Evolutionary conservation across 2,113 vertebrate genomes (phyloP).

Genomic region (Carassius gibelio): DNA sequence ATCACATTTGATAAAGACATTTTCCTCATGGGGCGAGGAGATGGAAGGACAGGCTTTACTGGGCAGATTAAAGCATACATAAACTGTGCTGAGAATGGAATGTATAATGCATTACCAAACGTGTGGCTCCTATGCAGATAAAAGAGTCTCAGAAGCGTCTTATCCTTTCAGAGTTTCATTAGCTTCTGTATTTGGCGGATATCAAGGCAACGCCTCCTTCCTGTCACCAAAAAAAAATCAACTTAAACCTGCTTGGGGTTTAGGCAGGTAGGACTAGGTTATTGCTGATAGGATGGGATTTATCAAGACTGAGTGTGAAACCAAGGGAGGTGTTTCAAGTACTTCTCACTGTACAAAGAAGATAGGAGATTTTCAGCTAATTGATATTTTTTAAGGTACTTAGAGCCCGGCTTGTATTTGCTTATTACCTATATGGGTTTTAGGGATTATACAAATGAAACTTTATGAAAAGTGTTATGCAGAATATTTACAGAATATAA

Average conservation of each 20-base stretch:
- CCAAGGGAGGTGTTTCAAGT: conserved; percentile 9
- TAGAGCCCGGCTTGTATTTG: neutral
- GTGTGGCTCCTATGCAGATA: conserved; percentile 60
- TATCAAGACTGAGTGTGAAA: conserved; percentile 9
- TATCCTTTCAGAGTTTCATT: conserved; percentile 61
- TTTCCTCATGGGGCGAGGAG: conserved; percentile 49
- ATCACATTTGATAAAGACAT: conserved; percentile 53
- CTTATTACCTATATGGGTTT: neutral
- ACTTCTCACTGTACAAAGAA: conserved; percentile 11
- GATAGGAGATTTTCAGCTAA: neutral
- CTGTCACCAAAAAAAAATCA: conserved; percentile 27
- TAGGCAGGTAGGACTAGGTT: conserved; percentile 41
- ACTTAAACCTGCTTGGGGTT: conserved; percentile 30
- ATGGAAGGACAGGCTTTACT: conserved; percentile 55
- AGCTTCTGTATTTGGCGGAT: conserved; percentile 40
- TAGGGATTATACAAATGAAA: conserved; percentile 9
- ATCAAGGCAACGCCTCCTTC: conserved; percentile 41
- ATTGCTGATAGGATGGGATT: conserved; percentile 36
- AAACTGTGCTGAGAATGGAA: conserved; percentile 58
- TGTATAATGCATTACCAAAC: conserved; percentile 58
- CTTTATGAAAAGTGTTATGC: neutral
- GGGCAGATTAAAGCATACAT: conserved; percentile 61
- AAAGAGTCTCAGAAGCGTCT: conserved; percentile 58
- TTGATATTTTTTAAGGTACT: conserved; percentile 1
- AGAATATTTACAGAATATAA: neutral